These are phyloP conservation scores for Chrysogorgia sp. DNA, from an alignment of 92 coral and sea anemone species.

Conservation along the genomic window DNA sequence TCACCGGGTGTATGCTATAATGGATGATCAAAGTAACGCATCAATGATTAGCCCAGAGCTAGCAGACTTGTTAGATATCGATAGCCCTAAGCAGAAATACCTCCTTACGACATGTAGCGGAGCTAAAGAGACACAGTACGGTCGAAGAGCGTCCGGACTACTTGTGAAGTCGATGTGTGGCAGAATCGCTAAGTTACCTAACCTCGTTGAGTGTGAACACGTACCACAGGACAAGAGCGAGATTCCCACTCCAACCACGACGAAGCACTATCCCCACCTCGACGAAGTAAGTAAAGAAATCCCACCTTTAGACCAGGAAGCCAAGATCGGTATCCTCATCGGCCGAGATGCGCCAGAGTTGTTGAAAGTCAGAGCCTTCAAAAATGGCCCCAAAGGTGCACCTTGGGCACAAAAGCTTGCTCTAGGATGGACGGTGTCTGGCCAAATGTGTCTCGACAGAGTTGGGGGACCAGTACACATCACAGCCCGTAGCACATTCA, in stretches of 20 bases:
- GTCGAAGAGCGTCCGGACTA: no score
- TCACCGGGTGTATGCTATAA: no score
- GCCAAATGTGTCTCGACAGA: conserved; percentile 3
- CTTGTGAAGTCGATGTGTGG: no score
- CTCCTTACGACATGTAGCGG: no score
- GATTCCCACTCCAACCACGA: not conserved
- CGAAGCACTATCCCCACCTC: not conserved
- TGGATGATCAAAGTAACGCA: no score
- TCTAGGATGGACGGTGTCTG: conserved; percentile 16
- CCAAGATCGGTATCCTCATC: not conserved
- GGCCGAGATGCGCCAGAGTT: conserved; percentile 9
- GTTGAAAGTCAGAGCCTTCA: conserved; percentile 5
- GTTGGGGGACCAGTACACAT: conserved; percentile 18
- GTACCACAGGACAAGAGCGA: not conserved
- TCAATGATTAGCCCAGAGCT: no score
- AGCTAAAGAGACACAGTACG: not conserved
- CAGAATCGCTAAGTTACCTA: not conserved
- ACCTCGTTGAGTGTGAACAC: not conserved
- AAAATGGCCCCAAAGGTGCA: conserved; percentile 18
- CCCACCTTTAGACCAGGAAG: not conserved
- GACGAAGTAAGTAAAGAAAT: not conserved
- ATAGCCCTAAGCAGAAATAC: no score
- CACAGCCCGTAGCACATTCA: not conserved
- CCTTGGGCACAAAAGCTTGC: conserved; percentile 1
- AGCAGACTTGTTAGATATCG: no score